phyloP scores from a whole-genome alignment of 2,113 vertebrate species.

The Istiophorus platypterus region DNA sequence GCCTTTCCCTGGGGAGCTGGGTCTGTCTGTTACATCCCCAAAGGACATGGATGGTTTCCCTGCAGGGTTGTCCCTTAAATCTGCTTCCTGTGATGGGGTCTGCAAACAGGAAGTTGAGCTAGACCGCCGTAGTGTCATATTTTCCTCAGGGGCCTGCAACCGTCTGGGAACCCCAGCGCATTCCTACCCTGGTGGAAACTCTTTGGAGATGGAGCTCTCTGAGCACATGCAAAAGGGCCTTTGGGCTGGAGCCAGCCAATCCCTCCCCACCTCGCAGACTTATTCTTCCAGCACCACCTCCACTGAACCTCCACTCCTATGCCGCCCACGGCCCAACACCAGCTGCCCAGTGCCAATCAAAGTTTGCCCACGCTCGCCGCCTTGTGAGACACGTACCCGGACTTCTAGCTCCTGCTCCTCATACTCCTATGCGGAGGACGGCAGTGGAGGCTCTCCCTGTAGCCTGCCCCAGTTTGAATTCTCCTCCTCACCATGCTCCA shows the following conservation, averaged over 20 bases:
- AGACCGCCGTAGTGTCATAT: constrained; percentile 98
- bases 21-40: constrained; percentile 89
- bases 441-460: constrained; percentile 96
- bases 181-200: constrained; percentile 93
- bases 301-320: constrained; percentile 87
- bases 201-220: constrained; percentile 94
- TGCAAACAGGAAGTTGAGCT: constrained; percentile 96
- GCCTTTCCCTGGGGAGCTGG: constrained; percentile 90
- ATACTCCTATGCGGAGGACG: constrained; percentile 97
- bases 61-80: constrained; percentile 89
- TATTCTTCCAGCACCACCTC: constrained; percentile 86
- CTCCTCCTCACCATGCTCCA: constrained; percentile 97
- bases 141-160: constrained; percentile 95
- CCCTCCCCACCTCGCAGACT: constrained; percentile 93
- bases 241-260: constrained; percentile 93
- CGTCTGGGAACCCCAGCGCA: constrained; percentile 92
- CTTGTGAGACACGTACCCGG: constrained; percentile 95
- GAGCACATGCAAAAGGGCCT: constrained; percentile 94
- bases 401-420: constrained; percentile 99
- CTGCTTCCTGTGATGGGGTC: constrained; percentile 90
- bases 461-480: constrained; percentile 98
- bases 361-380: constrained; percentile 97
- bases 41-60: constrained; percentile 91
- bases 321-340: constrained; percentile 94
- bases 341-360: constrained; percentile 99